Base-by-base conservation (phyloP, 2,888 invertebrate species). In the Caenorhabditis zanzibari region DNA sequence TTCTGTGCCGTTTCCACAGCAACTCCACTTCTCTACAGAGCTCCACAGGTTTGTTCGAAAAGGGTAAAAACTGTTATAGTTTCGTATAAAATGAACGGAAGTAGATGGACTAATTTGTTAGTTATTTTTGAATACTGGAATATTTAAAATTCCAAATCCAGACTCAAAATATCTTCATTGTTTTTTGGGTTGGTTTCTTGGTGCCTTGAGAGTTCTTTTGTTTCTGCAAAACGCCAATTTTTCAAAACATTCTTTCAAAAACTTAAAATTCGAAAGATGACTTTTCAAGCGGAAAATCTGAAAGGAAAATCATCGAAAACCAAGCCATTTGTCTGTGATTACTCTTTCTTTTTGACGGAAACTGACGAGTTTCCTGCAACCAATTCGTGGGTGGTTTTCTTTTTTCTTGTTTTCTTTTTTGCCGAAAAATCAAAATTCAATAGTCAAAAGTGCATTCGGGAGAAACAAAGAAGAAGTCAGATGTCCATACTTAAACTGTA, bases 1-100 rank as follows among this genome's bases (percentile, higher is more conserved):
- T 63, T 85, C 69, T 81, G 77, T 63, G 81, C 80, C 44, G 66
- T 86, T 32, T 64, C 82, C 26, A 63, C 76, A 47, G 88, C 88
- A 58, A 80, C 85, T 19, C 88, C 88, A 69, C 64, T 88, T 32
- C 61, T 88, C 64, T 87, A 85, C 81, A 58, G 86, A 26, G 74
- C 84, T 74, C 87, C 85, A 41, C 85, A 82, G 82, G 80, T 82
- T 49, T 22, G 68, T 49, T 38, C n/a, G n/a, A n/a, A n/a, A 12
- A 38, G 10, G 38, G 12, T 6, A 12, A 38, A 38, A 10, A 32
- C 32, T 32, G 4, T 32, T 7, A 32, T 32, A 32, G 4, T 32
- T 32, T 32, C 7, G 32, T 32, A 32, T 32, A 32, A 32, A n/a
- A n/a, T n/a, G n/a, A n/a, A n/a, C n/a, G n/a, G n/a, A n/a, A n/a